Evolutionary conservation across 1,140 invertebrate species (phyloP), one percentile per base, ranked within the genome.

Genomic region (Drosophila erecta): DNA sequence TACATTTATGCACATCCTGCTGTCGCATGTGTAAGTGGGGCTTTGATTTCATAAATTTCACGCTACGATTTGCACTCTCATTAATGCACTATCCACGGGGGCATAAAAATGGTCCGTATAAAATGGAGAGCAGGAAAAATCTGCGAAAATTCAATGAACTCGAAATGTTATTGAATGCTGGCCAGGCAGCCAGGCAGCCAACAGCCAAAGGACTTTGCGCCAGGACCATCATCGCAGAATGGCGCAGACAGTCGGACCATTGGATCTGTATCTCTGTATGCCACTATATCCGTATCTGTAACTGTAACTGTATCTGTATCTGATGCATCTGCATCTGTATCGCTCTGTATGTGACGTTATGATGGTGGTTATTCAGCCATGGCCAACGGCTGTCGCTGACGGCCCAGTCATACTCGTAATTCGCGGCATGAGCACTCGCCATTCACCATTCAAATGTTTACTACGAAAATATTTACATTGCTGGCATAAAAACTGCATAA

Each of bases 401-500:
- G 49, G 35, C 49, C 62, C 66, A 57, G 66, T 70, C 64, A 57
- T 49, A 69, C 53, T 54, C 60, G 44, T 51, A 55, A 66, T 66
- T 69, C 61, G 44, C 49, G 43, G 40, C 27, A 33, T 35, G 27
- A 50, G 30, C 49, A 35, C 49, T 51, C 59, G 46, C 40, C 71
- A 74, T 72, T 62, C 70, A 49, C 41, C 56, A 53, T 47, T 24
- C 50, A 27, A 59, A 37, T 87, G 67, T 79, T 71, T 70, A 67
- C 79, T 79, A 62, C 67, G 47, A 84, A 80, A 89, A 89, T 90
- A 89, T 89, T 89, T 89, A 89, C 84, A 89, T 87, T 84, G 76
- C 79, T 74, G 84, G 84, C 84, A 90, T 90, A 89, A 89, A 89
- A 89, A 89, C 80, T 89, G 84, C 84, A 89, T 89, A 89, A 89